Evolutionary conservation across 2,888 invertebrate species (phyloP), one percentile per base, ranked within the genome.

Genomic region (Nephrocerus scutellatus): DNA sequence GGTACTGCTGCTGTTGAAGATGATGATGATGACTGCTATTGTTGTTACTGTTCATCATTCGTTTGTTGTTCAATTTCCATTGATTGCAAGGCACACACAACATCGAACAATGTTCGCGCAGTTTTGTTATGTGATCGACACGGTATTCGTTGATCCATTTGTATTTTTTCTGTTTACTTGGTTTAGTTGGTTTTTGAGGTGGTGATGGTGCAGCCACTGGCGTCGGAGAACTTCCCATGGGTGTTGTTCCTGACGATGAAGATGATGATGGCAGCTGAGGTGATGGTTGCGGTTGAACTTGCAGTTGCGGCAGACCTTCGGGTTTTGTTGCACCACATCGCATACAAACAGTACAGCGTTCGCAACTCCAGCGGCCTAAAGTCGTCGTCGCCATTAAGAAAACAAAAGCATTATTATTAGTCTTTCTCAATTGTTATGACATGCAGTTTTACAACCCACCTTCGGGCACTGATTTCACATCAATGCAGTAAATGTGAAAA

Each of bases 401-500:
- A 16, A 36, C 26, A 6, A 25, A 21, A n/a, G n/a, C n/a, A n/a
- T n/a, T n/a, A n/a, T n/a, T n/a, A n/a, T n/a, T n/a, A n/a, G n/a
- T n/a, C n/a, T n/a, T n/a, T n/a, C n/a, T n/a, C n/a, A n/a, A n/a
- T n/a, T n/a, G n/a, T n/a, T n/a, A n/a, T n/a, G n/a, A n/a, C n/a
- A n/a, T n/a, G n/a, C n/a, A n/a, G n/a, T 38, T 12, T 25, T 8
- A 12, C 10, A 12, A 58, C 66, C 58, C 46, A 76, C 91, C 91
- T 48, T 76, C 79, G 5, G 92, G 92, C 54, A 90, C 82, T 45
- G 76, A 73, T 44, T 77, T 73, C 28, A 91, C 68, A 6, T 87
- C 88, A 37, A 91, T 85, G 70, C 93, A 95, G 71, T 86, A 88
- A 49, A 88, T 85, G 66, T 93, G 93, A 71, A 85, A 91, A 69